Percentiles rank a stretch among this genome's conserved stretches.
phyloP scores from a whole-genome alignment of 2,888 invertebrate species.

The Chaetoderma sp. region DNA sequence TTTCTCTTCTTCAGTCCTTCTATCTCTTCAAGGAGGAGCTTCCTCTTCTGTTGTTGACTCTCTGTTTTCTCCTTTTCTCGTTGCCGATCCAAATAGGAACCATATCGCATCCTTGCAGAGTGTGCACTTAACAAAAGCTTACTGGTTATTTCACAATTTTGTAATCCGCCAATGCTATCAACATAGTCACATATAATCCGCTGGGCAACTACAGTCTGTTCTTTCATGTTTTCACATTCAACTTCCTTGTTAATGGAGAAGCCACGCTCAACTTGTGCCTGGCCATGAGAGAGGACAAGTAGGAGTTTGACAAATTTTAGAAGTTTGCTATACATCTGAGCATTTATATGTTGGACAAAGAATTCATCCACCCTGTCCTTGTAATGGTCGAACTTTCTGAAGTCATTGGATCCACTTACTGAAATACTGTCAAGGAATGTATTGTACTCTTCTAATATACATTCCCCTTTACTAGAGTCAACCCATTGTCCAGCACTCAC shows the following conservation, averaged over 20 bases:
- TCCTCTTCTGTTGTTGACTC: not conserved
- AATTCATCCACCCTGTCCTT: conserved; percentile 17
- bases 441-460: not conserved
- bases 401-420: not conserved
- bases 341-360: not conserved
- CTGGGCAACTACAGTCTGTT: not conserved
- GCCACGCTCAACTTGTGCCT: conserved; percentile 22
- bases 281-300: conserved; percentile 19
- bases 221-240: not conserved
- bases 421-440: not conserved
- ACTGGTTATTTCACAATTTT: not conserved
- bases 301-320: conserved; percentile 11
- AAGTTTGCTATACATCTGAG: not conserved
- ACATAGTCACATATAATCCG: not conserved
- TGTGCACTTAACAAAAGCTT: not conserved
- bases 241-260: conserved; percentile 19
- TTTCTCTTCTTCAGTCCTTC: not conserved
- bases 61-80: not conserved
- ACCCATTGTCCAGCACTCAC: not conserved
- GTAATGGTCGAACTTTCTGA: too few species aligned
- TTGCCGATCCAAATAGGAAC: not conserved
- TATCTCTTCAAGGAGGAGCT: not conserved
- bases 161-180: not conserved
- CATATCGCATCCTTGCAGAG: not conserved
- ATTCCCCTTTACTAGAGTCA: not conserved